phyloP scores from a whole-genome alignment of 92 coral and sea anemone species.

The Parazoanthus atlanticus region DNA sequence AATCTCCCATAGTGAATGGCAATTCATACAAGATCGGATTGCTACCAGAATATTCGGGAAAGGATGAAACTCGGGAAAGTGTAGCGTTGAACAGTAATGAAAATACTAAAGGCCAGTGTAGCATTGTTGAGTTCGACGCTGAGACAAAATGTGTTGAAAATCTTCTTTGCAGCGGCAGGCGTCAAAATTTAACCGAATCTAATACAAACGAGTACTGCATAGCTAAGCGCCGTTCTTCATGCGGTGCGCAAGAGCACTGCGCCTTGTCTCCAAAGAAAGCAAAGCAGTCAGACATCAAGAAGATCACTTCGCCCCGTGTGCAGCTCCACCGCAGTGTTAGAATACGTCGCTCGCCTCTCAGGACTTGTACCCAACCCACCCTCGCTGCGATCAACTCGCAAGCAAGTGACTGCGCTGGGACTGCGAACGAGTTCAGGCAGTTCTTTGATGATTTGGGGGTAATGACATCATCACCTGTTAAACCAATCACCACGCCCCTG shows the following conservation, averaged over 20 bases:
- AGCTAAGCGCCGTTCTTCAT: neutral
- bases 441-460: conserved; percentile 42
- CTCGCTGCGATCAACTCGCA: conserved; percentile 90
- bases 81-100: neutral
- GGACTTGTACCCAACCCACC: conserved; percentile 72
- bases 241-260: neutral
- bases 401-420: conserved; percentile 46
- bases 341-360: conserved; percentile 66
- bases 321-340: neutral
- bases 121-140: too few species aligned
- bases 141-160: neutral
- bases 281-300: conserved; percentile 33
- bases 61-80: neutral
- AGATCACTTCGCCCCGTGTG: conserved; percentile 3
- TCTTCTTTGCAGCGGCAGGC: neutral
- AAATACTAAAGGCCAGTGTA: neutral
- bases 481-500: conserved; percentile 66
- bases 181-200: neutral
- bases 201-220: neutral
- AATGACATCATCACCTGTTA: conserved; percentile 66
- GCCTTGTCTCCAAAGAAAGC: conserved; percentile 12
- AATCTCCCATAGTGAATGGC: neutral
- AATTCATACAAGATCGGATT: neutral
- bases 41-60: neutral
- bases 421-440: conserved; percentile 51